Conservation (phyloP, 2,113 vertebrate species). For the Zootoca vivipara region DNA sequence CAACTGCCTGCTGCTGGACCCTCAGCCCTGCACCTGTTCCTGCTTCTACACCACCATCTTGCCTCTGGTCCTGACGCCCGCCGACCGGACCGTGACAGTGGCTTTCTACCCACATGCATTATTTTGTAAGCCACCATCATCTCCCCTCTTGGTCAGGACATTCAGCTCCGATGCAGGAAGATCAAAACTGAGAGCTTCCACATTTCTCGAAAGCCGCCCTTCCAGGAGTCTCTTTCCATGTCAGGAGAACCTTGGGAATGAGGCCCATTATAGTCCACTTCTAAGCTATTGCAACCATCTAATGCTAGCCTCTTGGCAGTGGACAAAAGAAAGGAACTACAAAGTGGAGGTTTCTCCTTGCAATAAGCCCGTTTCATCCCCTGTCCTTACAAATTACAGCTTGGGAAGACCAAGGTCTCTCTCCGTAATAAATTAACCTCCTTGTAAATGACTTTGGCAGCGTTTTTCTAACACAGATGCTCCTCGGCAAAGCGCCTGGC, state of each 20-base stretch:
- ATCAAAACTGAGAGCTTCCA: background rate
- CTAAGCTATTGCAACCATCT: slow-evolving; percentile 26
- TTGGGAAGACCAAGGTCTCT: slow-evolving; percentile 30
- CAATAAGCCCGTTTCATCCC: slow-evolving; percentile 37
- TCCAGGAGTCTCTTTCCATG: background rate
- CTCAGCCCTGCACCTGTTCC: too few species aligned
- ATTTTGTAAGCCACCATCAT: background rate
- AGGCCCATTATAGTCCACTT: background rate
- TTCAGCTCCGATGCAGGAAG: background rate
- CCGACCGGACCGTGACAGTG: too few species aligned
- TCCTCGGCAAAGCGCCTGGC: slow-evolving; percentile 44
- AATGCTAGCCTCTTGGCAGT: slow-evolving; percentile 4
- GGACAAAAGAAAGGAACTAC: slow-evolving; percentile 24
- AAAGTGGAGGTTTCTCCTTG: slow-evolving; percentile 43
- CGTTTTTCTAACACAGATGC: slow-evolving; percentile 54
- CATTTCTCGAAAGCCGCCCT: slow-evolving; percentile 32
- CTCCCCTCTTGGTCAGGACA: background rate
- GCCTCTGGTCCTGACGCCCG: too few species aligned
- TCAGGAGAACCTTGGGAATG: background rate
- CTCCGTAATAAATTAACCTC: slow-evolving; percentile 62
- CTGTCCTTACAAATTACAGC: slow-evolving; percentile 46
- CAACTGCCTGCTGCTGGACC: too few species aligned
- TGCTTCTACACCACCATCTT: too few species aligned
- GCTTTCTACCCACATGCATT: too few species aligned
- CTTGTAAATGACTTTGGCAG: slow-evolving; percentile 48